Evolutionary conservation across 2,113 vertebrate species (phyloP), one percentile per base, ranked within the genome.

Genomic region (Channa argus): DNA sequence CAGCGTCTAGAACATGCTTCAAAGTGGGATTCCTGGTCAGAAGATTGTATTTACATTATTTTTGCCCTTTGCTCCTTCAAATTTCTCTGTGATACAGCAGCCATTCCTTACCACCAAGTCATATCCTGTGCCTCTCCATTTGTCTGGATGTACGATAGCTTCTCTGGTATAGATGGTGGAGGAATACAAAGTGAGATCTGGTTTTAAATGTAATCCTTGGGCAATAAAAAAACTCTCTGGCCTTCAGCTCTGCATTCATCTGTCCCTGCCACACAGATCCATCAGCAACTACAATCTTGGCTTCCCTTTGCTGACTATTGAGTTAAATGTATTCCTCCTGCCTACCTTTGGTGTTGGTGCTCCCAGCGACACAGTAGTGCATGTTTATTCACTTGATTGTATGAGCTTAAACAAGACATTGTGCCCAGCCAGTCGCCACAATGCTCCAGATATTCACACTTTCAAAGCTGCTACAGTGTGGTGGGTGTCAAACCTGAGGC

Each of bases 21-120:
- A 88, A 77, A 66, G 58, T 73, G 72, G 79, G 71, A 77, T 86
- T 82, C 67, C 82, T 74, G 73, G 79, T 80, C 86, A 87, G 83
- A 84, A 88, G 84, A 93, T 91, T 93, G 89, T 83, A 92, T 90
- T 91, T 92, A 88, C 90, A 91, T 92, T 91, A 87, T 87, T 89
- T 82, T 71, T 89, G 80, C 87, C 87, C 91, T 93, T 90, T 91
- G 87, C 82, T 87, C 83, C 75, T 71, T 78, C 63, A 24, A 72
- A 77, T 90, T 79, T 77, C 76, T 88, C 69, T 39, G 13, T 36
- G 65, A 63, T 70, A 65, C 65, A 54, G 64, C 77, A 78, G 78
- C 64, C 80, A 88, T 90, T 85, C 76, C 84, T 88, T 84, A 78
- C 73, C 75, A 82, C 67, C 66, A 74, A 86, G 86, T 89, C 80